Percentiles rank a stretch among this genome's conserved stretches.
Conservation (phyloP, 1,140 invertebrate species). For the Hestina assimilis region DNA sequence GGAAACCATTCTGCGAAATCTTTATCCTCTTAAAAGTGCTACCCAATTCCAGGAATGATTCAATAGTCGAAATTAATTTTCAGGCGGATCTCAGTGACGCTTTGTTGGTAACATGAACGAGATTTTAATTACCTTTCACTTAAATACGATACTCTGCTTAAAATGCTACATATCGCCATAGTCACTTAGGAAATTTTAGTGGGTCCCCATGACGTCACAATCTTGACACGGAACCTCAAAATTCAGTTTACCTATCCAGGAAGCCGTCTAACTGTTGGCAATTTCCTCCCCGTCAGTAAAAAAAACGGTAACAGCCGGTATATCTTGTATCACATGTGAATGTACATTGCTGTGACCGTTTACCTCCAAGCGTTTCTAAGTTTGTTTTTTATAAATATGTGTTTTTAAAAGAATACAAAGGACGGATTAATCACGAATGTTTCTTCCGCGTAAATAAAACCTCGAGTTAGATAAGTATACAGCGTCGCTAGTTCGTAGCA, state of each 20-base stretch:
- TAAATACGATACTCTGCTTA: too few relatives aligned
- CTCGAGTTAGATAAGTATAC: constrained; percentile 9
- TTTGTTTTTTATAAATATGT: neutral
- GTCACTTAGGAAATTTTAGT: too few relatives aligned
- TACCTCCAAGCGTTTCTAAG: too few relatives aligned
- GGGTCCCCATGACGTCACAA: too few relatives aligned
- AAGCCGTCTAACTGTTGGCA: too few relatives aligned
- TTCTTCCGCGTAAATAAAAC: constrained; percentile 8
- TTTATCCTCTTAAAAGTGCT: constrained; percentile 29
- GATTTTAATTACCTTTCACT: constrained; percentile 61
- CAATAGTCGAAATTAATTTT: constrained; percentile 36
- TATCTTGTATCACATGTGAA: too few relatives aligned
- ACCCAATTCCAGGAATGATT: constrained; percentile 16
- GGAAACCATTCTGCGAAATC: constrained; percentile 24
- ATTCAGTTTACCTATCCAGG: too few relatives aligned
- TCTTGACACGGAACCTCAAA: too few relatives aligned
- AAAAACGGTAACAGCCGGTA: too few relatives aligned
- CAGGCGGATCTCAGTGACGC: constrained; percentile 37
- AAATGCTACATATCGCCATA: too few relatives aligned
- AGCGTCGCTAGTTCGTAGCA: constrained; percentile 11
- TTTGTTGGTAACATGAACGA: constrained; percentile 46
- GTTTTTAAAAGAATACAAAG: neutral
- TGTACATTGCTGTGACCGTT: too few relatives aligned
- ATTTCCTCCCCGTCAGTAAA: too few relatives aligned
- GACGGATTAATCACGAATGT: constrained; percentile 14